Evolutionary conservation across 2,113 vertebrate species (phyloP), one percentile per base, ranked within the genome.

Genomic region (Chamaetylas fuelleborni): DNA sequence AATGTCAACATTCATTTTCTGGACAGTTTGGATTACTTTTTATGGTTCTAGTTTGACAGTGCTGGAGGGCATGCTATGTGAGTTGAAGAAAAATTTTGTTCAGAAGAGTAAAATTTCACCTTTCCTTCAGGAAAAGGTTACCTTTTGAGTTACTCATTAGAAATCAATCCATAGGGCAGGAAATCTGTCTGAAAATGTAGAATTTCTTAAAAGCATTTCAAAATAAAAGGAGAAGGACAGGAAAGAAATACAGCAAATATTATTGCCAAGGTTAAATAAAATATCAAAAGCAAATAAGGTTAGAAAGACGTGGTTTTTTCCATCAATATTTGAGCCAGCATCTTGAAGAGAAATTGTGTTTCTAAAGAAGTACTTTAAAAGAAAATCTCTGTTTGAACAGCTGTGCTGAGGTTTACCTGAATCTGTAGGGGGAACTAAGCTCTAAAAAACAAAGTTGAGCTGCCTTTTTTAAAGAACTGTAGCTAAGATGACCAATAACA

Each of bases 61-160:
- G 0, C 19, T 64, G n/a, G 45, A 71, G 40, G 23, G 33, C 23
- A 57, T 1, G 0, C 12, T 65, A 43, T 38, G 14, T 25, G 24
- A 74, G 11, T 43, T 31, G 48, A 67, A 72, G 9, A 19, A 79
- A 71, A 69, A 50, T 76, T 93, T 81, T 48, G 60, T 72, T 84
- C 20, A 89, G 45, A 72, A 67, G 19, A 70, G 17, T 81, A 91
- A 89, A 76, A 91, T 65, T 61, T 79, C 61, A 87, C 11, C 14
- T 53, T 64, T 47, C 19, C 67, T 82, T 72, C 56, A 77, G 17
- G 9, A 82, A 85, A 69, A 69, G 3, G 38, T 79, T 45, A 71
- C 11, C 18, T 65, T 77, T 79, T 14, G 56, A 82, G 8, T 79
- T 79, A 71, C 8, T 82, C 8, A 25, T 43, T 53, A 81, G 20